phyloP scores from a whole-genome alignment of 2,888 invertebrate genomes.

The Geophilus truncorum region DNA sequence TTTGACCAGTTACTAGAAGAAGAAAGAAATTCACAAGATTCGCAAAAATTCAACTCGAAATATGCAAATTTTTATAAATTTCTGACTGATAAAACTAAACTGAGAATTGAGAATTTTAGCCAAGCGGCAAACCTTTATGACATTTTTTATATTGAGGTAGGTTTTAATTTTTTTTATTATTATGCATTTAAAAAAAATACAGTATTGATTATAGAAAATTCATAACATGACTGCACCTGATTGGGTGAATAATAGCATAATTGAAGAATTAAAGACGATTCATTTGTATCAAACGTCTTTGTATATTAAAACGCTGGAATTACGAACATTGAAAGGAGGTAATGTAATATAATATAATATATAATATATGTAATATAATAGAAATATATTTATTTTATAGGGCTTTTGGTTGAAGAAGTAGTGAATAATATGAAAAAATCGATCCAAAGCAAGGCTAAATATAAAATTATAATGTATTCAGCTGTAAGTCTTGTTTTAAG shows the following conservation, averaged over 20 bases:
- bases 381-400: not conserved
- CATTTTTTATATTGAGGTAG: not conserved
- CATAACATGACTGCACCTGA: not conserved
- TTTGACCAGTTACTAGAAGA: too few relatives aligned
- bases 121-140: too few relatives aligned
- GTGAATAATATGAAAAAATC: not conserved
- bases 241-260: not conserved
- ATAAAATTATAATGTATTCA: not conserved
- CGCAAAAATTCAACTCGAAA: too few relatives aligned
- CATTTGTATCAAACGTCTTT: not conserved
- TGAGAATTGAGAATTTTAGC: too few relatives aligned
- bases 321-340: not conserved
- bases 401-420: not conserved
- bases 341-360: too few relatives aligned
- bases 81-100: too few relatives aligned
- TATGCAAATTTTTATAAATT: too few relatives aligned
- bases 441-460: not conserved
- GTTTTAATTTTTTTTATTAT: not conserved
- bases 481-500: not conserved
- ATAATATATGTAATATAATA: too few relatives aligned
- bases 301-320: not conserved
- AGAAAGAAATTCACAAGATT: too few relatives aligned
- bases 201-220: not conserved
- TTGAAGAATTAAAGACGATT: not conserved
- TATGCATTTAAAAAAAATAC: not conserved